phyloP scores from a whole-genome alignment of 2,113 vertebrate species.

The Indicator indicator region DNA sequence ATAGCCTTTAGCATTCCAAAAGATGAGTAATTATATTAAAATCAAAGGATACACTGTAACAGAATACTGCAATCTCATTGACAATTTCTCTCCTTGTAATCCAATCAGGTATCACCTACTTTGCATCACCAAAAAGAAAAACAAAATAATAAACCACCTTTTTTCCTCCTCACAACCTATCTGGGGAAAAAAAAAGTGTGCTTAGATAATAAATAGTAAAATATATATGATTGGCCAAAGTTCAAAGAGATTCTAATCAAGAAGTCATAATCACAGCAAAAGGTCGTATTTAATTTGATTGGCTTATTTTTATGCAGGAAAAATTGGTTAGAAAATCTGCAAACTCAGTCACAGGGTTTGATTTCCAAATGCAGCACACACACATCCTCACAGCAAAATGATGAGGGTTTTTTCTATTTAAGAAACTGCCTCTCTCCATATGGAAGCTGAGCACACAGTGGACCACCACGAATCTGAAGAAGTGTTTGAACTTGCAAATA shows the following conservation, averaged over 20 bases:
- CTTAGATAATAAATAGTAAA: constrained; percentile 15
- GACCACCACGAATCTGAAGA: neutral
- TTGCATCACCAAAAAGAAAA: neutral
- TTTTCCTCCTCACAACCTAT: neutral
- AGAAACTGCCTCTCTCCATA: neutral
- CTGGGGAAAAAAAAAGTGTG: neutral
- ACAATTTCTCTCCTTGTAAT: neutral
- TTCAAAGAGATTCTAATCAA: constrained; percentile 46
- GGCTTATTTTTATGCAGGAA: constrained; percentile 41
- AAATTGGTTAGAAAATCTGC: constrained; percentile 9
- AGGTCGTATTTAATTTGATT: constrained; percentile 45
- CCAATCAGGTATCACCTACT: neutral
- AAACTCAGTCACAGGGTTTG: neutral
- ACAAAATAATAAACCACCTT: neutral
- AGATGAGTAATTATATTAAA: neutral
- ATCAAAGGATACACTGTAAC: neutral
- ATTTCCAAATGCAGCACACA: neutral
- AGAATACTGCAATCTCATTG: neutral
- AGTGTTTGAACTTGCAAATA: neutral
- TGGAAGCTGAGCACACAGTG: neutral
- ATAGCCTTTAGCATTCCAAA: neutral
- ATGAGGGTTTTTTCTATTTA: neutral
- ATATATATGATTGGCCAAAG: constrained; percentile 15
- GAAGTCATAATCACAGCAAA: constrained; percentile 39
- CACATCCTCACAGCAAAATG: neutral